Evolutionary conservation across 1,140 invertebrate species (phyloP).

Genomic region (Chironomus striatipennis): DNA sequence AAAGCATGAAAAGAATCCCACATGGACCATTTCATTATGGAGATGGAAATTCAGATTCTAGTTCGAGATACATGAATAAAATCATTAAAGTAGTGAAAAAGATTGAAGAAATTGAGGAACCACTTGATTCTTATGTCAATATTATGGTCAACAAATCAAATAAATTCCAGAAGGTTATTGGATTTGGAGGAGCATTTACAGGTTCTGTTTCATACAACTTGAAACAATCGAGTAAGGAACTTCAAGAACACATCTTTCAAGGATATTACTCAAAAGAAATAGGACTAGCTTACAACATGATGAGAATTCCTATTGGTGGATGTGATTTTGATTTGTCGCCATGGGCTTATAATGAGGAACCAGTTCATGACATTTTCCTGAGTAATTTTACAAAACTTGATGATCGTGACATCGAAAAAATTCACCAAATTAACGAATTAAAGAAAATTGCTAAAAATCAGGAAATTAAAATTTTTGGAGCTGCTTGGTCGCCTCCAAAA

Average conservation of each 20-base stretch:
- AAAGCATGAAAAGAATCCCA: background rate
- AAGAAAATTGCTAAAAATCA: constrained; percentile 31
- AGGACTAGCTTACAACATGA: constrained; percentile 67
- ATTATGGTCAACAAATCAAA: constrained; percentile 34
- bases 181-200: constrained; percentile 84
- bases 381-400: constrained; percentile 48
- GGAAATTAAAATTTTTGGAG: constrained; percentile 49
- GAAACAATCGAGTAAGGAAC: constrained; percentile 43
- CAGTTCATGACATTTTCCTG: constrained; percentile 52
- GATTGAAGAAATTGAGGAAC: constrained; percentile 25
- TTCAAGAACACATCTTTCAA: constrained; percentile 53
- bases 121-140: constrained; percentile 25
- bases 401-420: background rate
- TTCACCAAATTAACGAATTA: constrained; percentile 33
- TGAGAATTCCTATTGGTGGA: constrained; percentile 71
- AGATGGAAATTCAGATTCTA: background rate
- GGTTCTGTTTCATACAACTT: constrained; percentile 76
- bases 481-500: constrained; percentile 74
- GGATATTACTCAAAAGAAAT: constrained; percentile 46
- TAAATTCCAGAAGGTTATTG: constrained; percentile 53
- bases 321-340: constrained; percentile 60
- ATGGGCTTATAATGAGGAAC: constrained; percentile 47
- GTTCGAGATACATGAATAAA: background rate
- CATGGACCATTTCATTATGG: background rate
- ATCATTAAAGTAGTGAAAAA: constrained; percentile 26